Base-by-base conservation (phyloP, 2,113 vertebrate genomes). In the Nothocercus nigrocapillus region DNA sequence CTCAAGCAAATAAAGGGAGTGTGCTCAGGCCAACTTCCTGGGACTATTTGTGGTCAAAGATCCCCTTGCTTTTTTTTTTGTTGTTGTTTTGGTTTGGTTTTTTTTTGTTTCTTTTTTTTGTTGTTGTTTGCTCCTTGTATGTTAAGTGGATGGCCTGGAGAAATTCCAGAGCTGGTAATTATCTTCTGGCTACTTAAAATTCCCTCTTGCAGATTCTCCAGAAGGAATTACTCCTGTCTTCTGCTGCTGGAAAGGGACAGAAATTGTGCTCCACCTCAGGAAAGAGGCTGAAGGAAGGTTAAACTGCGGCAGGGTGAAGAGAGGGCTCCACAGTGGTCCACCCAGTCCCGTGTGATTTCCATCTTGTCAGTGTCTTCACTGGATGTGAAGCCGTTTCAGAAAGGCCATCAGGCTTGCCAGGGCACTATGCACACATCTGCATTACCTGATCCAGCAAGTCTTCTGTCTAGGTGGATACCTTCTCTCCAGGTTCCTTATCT, bases 151-250 rank as follows among this genome's bases (percentile, higher is more conserved):
- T 72, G 94, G 82, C 78, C 89, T 95, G 92, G 89, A 94, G 59
- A 87, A 90, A 90, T 90, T 92, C 94, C 94, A 95, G 47, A 47
- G 36, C 54, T 16, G 13, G 21, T 84, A 95, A 94, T 95, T 94
- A 94, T 25, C 47, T 89, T 56, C 84, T 85, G 51, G 88, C 72
- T 93, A 30, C 80, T 51, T 85, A 56, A 88, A 94, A 93, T 88
- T 94, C 93, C 56, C 67, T 70, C 40, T 30, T 82, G 72, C 18
- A 51, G 0, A 73, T 82, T 79, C 51, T 75, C 38, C 76, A 49
- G 20, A n/a, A 12, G 69, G 62, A 94, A 82, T 88, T 75, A 62
- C 20, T 89, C 51, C 45, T 92, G 28, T 47, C 7, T 81, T 89
- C 28, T 59, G 51, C 47, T 80, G 38, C 22, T 84, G 63, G 63